Evolutionary conservation across 2,113 vertebrate species (phyloP).

Genomic region (Psettodes erumei): DNA sequence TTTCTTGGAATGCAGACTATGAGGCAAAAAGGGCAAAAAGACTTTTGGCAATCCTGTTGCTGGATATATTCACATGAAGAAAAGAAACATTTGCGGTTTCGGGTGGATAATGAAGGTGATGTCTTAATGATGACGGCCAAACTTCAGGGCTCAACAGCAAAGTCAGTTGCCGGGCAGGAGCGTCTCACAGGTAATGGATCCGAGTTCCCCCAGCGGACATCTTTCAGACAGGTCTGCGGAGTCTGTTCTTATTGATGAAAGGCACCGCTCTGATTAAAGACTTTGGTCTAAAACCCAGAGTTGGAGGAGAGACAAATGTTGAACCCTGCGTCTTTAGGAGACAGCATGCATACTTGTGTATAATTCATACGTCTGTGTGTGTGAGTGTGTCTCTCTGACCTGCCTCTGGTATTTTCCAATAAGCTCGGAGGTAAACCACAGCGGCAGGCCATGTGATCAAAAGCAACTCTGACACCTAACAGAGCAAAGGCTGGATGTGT

Average conservation of each 20-base stretch:
- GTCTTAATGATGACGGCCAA: conserved; percentile 47
- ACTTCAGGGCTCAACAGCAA: conserved; percentile 29
- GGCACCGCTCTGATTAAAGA: conserved; percentile 25
- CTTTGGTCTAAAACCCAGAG: conserved; percentile 20
- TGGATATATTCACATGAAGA: background rate
- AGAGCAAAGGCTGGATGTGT: conserved; percentile 30
- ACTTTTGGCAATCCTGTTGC: background rate
- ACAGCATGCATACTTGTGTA: background rate
- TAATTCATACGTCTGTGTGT: conserved; percentile 6
- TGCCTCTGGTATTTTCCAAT: conserved; percentile 3
- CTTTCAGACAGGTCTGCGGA: conserved; percentile 31
- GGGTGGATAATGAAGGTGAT: conserved; percentile 30
- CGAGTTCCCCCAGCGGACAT: conserved; percentile 27
- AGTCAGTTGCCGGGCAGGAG: conserved; percentile 43
- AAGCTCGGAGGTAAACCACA: conserved; percentile 14
- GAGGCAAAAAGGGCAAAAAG: background rate
- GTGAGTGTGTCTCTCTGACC: conserved; percentile 6
- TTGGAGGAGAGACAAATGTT: conserved; percentile 24
- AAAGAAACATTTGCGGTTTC: background rate
- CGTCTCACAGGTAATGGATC: conserved; percentile 50
- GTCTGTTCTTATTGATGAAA: conserved; percentile 54
- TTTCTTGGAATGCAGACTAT: background rate
- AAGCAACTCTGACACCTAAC: conserved; percentile 40
- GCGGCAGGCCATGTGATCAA: conserved; percentile 24
- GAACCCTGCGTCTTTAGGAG: background rate